phyloP scores from a whole-genome alignment of 2,113 vertebrate genomes.

The Desmodus rotundus region DNA sequence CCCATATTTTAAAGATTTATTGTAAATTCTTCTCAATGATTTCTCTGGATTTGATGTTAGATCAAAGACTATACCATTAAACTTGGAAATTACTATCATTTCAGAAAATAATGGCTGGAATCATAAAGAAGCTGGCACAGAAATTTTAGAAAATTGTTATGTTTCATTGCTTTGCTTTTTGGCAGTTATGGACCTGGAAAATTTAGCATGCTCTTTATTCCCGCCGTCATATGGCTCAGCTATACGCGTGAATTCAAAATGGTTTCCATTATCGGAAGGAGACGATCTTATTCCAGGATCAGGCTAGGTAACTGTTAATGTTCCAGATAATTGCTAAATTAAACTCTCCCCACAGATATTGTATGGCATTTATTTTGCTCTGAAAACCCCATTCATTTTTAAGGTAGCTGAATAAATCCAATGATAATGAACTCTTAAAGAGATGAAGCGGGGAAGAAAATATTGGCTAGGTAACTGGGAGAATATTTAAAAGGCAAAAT shows the following conservation, averaged over 20 bases:
- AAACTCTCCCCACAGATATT: constrained; percentile 18
- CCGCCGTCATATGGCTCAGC: constrained; percentile 2
- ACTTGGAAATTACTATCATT: constrained; percentile 49
- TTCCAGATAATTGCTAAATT: constrained; percentile 47
- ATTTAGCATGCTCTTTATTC: constrained; percentile 43
- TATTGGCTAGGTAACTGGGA: neutral
- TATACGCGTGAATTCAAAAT: constrained; percentile 29
- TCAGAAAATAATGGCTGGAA: constrained; percentile 57
- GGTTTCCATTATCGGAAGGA: constrained; percentile 46
- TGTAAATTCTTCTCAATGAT: constrained; percentile 39
- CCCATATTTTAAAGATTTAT: constrained; percentile 22
- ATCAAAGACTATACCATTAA: constrained; percentile 51
- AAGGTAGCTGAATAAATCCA: constrained; percentile 41
- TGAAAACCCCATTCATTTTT: constrained; percentile 42
- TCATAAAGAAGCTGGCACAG: constrained; percentile 34
- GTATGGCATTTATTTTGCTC: constrained; percentile 42
- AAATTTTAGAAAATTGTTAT: constrained; percentile 50
- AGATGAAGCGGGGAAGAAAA: neutral
- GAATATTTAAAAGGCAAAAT: neutral
- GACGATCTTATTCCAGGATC: constrained; percentile 33
- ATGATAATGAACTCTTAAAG: constrained; percentile 40
- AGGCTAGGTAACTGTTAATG: constrained; percentile 38
- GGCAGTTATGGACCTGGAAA: constrained; percentile 53
- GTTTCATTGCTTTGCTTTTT: constrained; percentile 43
- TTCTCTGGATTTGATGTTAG: constrained; percentile 45